These are phyloP conservation scores for Lagopus leucura DNA, from an alignment of 2,113 vertebrate genomes.

Conservation along the genomic window DNA sequence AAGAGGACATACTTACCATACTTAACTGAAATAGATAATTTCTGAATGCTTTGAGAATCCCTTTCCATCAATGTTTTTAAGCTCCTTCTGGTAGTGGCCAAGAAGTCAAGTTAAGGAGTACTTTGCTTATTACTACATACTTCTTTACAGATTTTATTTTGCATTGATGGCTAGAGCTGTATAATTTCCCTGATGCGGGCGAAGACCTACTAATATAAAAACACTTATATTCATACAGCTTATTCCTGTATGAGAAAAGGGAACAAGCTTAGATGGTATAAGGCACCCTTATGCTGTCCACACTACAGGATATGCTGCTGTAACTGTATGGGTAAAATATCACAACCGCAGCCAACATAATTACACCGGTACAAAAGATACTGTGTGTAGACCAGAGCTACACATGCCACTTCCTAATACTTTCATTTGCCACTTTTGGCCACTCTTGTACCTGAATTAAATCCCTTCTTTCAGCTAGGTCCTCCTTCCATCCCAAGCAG, in stretches of 20 bases:
- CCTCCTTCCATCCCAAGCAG: background rate
- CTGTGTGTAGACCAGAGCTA: constrained; percentile 21
- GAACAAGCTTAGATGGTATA: background rate
- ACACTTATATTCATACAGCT: background rate
- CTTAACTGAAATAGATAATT: background rate
- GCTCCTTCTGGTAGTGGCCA: background rate
- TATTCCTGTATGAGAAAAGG: constrained; percentile 3
- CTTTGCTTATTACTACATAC: background rate
- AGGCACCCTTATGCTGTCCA: constrained; percentile 48
- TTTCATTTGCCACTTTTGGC: constrained; percentile 28
- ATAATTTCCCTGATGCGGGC: constrained; percentile 11
- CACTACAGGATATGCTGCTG: constrained; percentile 22
- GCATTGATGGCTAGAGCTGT: background rate
- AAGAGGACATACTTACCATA: background rate
- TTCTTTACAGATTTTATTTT: constrained; percentile 23
- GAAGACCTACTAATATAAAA: constrained; percentile 21
- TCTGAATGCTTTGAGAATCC: background rate
- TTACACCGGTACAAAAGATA: constrained; percentile 44
- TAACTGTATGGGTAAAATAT: constrained; percentile 40
- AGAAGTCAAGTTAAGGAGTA: background rate
- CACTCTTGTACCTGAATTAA: background rate
- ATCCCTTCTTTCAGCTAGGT: background rate
- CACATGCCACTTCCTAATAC: constrained; percentile 16
- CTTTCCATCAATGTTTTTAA: background rate
- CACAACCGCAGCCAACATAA: constrained; percentile 26